These are phyloP conservation scores for Pheosia tremula DNA, from an alignment of 2,888 invertebrate genomes.

Conservation along the genomic window DNA sequence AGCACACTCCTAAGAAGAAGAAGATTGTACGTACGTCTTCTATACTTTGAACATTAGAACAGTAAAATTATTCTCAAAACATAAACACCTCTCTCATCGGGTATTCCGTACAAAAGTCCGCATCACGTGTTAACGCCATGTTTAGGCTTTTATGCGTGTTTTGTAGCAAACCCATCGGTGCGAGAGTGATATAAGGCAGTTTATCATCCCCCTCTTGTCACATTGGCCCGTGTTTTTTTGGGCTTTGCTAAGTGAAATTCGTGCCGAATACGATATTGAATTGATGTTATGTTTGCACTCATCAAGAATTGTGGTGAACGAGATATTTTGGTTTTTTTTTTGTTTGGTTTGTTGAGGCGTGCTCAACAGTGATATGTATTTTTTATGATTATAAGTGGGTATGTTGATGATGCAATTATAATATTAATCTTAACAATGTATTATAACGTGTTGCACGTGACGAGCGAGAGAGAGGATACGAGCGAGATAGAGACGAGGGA, in stretches of 20 bases:
- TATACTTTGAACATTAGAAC: constrained; percentile 15
- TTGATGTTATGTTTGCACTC: constrained; percentile 7
- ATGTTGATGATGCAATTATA: too few species aligned
- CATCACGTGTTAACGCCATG: constrained; percentile 37
- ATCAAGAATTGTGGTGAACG: constrained; percentile 3
- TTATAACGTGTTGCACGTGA: too few species aligned
- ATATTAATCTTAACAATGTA: too few species aligned
- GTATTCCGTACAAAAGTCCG: constrained; percentile 34
- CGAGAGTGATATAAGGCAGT: constrained; percentile 57
- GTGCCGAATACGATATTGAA: constrained; percentile 28
- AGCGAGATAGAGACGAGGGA: too few species aligned
- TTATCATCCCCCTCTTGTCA: constrained; percentile 61
- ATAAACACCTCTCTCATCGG: constrained; percentile 1
- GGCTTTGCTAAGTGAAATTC: constrained; percentile 32
- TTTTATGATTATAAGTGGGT: too few species aligned
- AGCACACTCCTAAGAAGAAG: too few species aligned
- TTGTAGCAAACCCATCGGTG: constrained; percentile 49
- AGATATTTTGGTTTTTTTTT: not conserved
- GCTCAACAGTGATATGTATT: too few species aligned
- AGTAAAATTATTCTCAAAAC: constrained; percentile 4
- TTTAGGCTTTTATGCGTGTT: constrained; percentile 33
- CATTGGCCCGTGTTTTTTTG: constrained; percentile 51
- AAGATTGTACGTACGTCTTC: too few species aligned
- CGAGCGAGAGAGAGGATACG: too few species aligned
- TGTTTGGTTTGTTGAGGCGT: too few species aligned